phyloP scores from a whole-genome alignment of 2,888 invertebrate genomes.

The Colletes collaris region DNA sequence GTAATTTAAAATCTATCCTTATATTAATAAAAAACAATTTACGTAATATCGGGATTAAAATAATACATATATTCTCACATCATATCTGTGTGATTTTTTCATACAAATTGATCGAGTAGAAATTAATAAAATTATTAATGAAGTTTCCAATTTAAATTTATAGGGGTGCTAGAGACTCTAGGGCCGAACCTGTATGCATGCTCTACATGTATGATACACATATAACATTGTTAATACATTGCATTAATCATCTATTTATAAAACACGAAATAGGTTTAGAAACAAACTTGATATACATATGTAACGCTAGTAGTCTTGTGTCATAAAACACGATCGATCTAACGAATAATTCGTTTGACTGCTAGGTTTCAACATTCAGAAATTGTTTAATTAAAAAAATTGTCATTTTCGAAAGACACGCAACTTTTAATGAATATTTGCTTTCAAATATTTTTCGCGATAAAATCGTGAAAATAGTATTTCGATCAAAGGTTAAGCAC shows the following conservation, averaged over 20 bases:
- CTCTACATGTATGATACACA: not conserved
- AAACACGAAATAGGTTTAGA: slow-evolving; percentile 36
- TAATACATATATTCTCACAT: too few relatives aligned
- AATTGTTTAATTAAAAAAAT: not conserved
- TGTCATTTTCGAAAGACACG: not conserved
- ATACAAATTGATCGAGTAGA: too few relatives aligned
- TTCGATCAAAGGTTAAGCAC: not conserved
- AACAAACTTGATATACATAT: slow-evolving; percentile 17
- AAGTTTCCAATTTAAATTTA: too few relatives aligned
- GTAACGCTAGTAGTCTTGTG: slow-evolving; percentile 5
- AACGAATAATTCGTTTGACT: not conserved
- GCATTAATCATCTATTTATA: slow-evolving; percentile 51
- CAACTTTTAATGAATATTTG: not conserved
- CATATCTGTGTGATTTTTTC: too few relatives aligned
- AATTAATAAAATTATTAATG: too few relatives aligned
- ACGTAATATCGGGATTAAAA: too few relatives aligned
- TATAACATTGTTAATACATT: slow-evolving; percentile 22
- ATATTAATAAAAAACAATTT: too few relatives aligned
- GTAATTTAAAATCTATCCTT: too few relatives aligned
- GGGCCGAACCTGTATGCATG: not conserved
- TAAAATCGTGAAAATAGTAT: not conserved
- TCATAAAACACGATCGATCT: not conserved
- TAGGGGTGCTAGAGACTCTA: too few relatives aligned
- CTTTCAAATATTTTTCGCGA: not conserved
- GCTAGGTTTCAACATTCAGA: not conserved